phyloP scores from a whole-genome alignment of 2,888 invertebrate genomes.

The Netelia virgata region DNA sequence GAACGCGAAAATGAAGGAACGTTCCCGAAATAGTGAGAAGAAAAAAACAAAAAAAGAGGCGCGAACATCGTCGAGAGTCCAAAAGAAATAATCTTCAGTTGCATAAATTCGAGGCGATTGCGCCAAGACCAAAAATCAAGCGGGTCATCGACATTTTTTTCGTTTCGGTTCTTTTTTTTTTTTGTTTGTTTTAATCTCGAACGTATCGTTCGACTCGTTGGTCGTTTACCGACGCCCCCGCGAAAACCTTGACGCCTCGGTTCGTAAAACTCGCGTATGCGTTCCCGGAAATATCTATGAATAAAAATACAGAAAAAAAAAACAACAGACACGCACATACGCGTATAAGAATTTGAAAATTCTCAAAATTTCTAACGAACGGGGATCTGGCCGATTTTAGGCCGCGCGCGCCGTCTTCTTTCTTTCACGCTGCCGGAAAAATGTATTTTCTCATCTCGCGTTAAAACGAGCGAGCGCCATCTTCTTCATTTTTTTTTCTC shows the following conservation, averaged over 20 bases:
- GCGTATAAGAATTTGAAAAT: too few species aligned
- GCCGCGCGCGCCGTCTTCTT: too few species aligned
- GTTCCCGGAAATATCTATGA: neutral
- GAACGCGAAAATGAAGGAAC: neutral
- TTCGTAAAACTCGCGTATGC: neutral
- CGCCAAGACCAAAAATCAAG: neutral
- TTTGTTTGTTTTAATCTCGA: slow-evolving; percentile 11
- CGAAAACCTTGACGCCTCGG: slow-evolving; percentile 38
- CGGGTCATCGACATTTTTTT: slow-evolving; percentile 57
- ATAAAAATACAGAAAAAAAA: slow-evolving; percentile 23
- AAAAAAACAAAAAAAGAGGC: neutral
- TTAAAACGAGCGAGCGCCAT: neutral
- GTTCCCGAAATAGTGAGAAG: neutral
- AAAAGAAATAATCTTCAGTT: neutral
- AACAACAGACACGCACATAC: too few species aligned
- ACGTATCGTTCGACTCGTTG: slow-evolving; percentile 22
- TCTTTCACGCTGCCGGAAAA: too few species aligned
- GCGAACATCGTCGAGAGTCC: neutral
- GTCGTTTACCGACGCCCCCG: slow-evolving; percentile 31
- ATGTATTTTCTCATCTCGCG: slow-evolving; percentile 52
- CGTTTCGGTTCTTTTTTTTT: neutral
- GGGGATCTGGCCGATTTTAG: too few species aligned
- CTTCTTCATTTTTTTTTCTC: too few species aligned
- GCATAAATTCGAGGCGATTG: neutral
- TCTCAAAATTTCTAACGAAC: too few species aligned